Evolutionary conservation across 2,797 vertebrate genomes (phyloP), one percentile per base, ranked within the genome.

Genomic region (Melanotaenia boesemani): DNA sequence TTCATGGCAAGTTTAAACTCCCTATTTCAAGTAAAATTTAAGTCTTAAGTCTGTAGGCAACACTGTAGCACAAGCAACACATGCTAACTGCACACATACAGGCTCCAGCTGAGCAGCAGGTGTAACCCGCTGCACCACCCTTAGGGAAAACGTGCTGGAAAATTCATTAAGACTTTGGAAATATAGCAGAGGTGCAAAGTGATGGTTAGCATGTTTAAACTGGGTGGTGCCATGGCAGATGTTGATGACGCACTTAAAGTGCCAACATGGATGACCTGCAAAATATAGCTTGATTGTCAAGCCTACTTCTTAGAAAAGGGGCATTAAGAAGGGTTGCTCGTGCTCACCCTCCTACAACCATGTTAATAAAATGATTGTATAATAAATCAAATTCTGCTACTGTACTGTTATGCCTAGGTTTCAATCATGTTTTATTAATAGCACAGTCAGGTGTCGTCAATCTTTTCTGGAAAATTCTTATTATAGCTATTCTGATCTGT

Each of bases 51-150:
- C 7, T 16, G 59, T 24, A 55, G 12, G 58, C 6, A 10, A 50
- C 30, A 24, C 10, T 20, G 13, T 57, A 26, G 37, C 11, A 39
- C 50, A 66, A 58, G 30, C 55, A 34, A 48, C 16, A 15, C 32
- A 13, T 37, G 5, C 3, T 1, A 44, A 48, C 13, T 28, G 16
- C 11, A 26, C 32, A 41, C 18, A 22, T 5, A 44, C 34, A 8
- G 15, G 26, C 12, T 20, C n/a, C 60, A 46, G 37, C 37, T 34
- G 60, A 57, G n/a, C 61, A n/a, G 52, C 39, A 48, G 61, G 55
- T 64, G 52, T 52, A 57, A 56, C 48, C 15, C 16, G 16, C n/a
- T 1, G 4, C 28, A 22, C 37, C 26, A 26, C 5, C 32, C 37
- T 32, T 0, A 28, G 5, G 56, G 8, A 32, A 63, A 24, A 44